Evolutionary conservation across 2,888 invertebrate genomes (phyloP), one percentile per base, ranked within the genome.

Genomic region (Rhyacophila evoluta): DNA sequence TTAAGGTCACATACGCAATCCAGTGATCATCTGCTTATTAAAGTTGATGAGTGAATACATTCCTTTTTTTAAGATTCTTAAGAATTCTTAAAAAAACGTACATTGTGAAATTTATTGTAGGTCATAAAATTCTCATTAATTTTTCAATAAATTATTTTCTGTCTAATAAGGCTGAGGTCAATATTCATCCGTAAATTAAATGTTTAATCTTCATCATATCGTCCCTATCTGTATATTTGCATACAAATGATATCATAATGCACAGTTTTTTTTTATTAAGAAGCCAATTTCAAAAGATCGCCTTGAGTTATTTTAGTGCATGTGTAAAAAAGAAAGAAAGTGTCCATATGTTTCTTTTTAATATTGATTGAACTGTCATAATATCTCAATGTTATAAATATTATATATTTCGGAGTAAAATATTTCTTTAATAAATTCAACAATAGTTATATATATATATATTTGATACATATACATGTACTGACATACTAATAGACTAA

Each of bases 21-120:
- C 8, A 55, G 10, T 19, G 55, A 55, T 55, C 55, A 55, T 55
- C 55, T 55, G 19, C 55, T 55, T 55, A 55, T 55, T 55, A 55
- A 55, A 55, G 55, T 25, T 55, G 55, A 55, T 55, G 55, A 55
- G 55, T 55, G 55, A 55, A 55, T 55, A 55, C 55, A 55, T 55
- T 55, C 19, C 19, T 25, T 55, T 55, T 55, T 25, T 1, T 10
- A 55, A 55, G 12, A 55, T 55, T 55, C 55, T 8, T 19, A 55
- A 25, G 55, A 55, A 25, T 55, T 55, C 55, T 55, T 55, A 15
- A 25, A 55, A n/a, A 55, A 55, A 55, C 15, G 25, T 19, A 19
- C 55, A 55, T 55, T 55, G 19, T 25, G 55, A 55, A 55, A 41
- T 41, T 41, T 41, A 41, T 41, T 41, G 41, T 41, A 41, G 19